Conservation (phyloP, 2,113 vertebrate genomes). For the Myrmecobius fasciatus region DNA sequence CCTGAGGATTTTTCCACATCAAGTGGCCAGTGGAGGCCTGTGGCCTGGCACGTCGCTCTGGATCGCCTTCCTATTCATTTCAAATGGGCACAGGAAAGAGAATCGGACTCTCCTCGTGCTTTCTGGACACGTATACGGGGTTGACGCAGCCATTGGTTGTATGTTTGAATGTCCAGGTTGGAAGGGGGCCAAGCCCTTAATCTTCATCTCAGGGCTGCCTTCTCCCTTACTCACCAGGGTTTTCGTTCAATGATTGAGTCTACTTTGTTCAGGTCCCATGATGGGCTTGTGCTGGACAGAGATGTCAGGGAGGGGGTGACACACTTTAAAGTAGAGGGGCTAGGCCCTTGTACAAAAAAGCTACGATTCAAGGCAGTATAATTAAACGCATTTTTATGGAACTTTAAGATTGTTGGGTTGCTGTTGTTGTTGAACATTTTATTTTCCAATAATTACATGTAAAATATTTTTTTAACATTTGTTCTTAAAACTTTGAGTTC, state of each 20-base stretch:
- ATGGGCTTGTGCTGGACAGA: background rate
- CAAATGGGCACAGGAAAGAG: conserved; percentile 27
- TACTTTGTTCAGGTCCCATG: too few species aligned
- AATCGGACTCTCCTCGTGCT: background rate
- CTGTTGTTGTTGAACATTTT: too few species aligned
- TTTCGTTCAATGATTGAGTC: background rate
- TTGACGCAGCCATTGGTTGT: background rate
- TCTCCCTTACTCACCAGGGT: rapidly evolving
- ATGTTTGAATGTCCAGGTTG: background rate
- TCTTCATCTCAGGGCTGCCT: background rate
- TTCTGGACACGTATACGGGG: background rate
- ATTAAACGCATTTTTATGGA: background rate
- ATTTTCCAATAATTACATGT: too few species aligned
- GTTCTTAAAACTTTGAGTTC: too few species aligned
- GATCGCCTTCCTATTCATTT: conserved; percentile 11
- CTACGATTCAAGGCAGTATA: background rate
- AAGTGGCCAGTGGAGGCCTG: conserved; percentile 25
- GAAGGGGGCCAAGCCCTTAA: background rate
- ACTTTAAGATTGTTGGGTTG: background rate
- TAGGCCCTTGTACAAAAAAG: too few species aligned
- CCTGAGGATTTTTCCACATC: conserved; percentile 26
- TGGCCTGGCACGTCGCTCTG: conserved; percentile 41
- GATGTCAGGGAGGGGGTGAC: background rate
- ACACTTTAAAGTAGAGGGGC: background rate
- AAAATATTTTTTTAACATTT: too few species aligned